Percentiles rank a stretch among this genome's conserved stretches.
Conservation (phyloP, 2,888 invertebrate species). For the Nebria brevicollis region DNA sequence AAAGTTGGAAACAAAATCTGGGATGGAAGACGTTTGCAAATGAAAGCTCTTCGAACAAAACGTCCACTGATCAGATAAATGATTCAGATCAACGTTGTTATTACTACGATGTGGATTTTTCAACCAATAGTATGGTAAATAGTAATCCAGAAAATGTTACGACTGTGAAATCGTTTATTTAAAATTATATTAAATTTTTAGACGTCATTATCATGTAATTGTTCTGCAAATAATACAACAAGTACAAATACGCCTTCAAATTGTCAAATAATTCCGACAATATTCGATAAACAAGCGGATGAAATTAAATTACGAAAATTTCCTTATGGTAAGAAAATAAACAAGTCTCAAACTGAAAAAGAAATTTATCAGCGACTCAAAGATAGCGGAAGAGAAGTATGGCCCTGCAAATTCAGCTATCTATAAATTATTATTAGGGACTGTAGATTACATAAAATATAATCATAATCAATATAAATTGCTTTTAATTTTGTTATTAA, state of each 20-base stretch:
- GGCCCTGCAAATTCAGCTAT: not conserved
- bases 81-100: not conserved
- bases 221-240: not conserved
- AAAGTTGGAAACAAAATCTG: constrained; percentile 19
- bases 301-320: not conserved
- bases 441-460: not conserved
- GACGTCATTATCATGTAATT: not conserved
- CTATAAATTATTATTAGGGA: not conserved
- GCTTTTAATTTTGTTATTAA: constrained; percentile 41
- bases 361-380: not conserved
- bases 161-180: not conserved
- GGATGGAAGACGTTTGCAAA: not conserved
- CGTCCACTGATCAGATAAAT: not conserved
- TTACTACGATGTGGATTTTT: not conserved
- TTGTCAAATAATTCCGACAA: not conserved
- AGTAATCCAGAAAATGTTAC: not conserved
- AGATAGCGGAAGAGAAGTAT: not conserved
- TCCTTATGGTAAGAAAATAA: not conserved
- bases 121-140: not conserved
- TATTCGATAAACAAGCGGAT: not conserved
- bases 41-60: not conserved
- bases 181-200: not conserved
- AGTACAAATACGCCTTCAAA: not conserved
- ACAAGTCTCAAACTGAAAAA: not conserved
- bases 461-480: constrained; percentile 18